Evolutionary conservation across 2,888 invertebrate genomes (phyloP), one percentile per base, ranked within the genome.

Genomic region (Microctonus brassicae): DNA sequence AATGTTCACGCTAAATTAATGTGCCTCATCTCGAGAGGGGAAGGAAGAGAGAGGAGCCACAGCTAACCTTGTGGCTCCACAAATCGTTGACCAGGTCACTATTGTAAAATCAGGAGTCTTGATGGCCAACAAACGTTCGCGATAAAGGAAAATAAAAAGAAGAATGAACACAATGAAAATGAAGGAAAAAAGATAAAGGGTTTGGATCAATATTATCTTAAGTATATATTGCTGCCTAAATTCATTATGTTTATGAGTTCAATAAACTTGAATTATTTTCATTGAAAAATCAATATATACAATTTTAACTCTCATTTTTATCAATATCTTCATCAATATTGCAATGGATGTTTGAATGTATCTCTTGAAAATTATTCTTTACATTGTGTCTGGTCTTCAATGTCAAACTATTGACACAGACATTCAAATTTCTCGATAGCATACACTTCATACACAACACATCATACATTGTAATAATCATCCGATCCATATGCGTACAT

Each of bases 1-100:
- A 60, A 39, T 69, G 68, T 65, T 73, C 62, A 65, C 74, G 29
- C 73, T 76, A 73, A 76, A 76, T 76, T 73, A 69, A 69, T 69
- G 69, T 61, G 64, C 42, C 39, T 24, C 34, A 70, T 64, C 65
- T 65, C 42, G 7, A 17, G 13, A 34, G 17, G 33, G 55, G 60
- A 57, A 22, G 6, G 34, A 29, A 63, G 24, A 33, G 61, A 60
- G 71, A 42, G 57, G 70, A 72, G 67, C 33, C 34, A 42, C 52
- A 26, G n/a, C n/a, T n/a, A n/a, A n/a, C n/a, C n/a, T n/a, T n/a
- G n/a, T n/a, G n/a, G n/a, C n/a, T n/a, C n/a, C 71, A 63, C 72
- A 72, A 73, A 70, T 76, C 68, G 42, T 68, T 62, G 53, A 69
- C 66, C 75, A 52, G 47, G 68, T 65, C 62, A 53, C 62, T 73